Evolutionary conservation across 2,888 invertebrate genomes (phyloP).

Genomic region (Andricus quercusramuli): DNA sequence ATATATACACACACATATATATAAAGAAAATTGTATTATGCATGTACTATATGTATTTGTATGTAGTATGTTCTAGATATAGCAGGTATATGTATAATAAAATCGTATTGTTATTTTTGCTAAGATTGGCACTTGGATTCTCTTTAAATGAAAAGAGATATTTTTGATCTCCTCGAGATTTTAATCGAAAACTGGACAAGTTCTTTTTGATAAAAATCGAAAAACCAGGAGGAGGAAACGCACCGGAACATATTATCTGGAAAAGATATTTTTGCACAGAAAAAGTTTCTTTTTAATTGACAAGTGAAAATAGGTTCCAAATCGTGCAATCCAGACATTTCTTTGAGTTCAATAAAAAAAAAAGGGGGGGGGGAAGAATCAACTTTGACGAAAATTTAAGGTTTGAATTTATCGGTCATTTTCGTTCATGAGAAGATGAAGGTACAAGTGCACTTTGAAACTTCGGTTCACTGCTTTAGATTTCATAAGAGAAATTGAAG

Average conservation of each 20-base stretch:
- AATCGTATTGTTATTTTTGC: slow-evolving; percentile 63
- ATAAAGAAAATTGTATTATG: not conserved
- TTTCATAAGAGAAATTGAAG: not conserved
- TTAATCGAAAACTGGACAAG: not conserved
- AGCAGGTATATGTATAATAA: slow-evolving; percentile 53
- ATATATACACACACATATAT: too few relatives aligned
- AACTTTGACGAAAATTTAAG: not conserved
- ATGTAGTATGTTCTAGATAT: slow-evolving; percentile 11
- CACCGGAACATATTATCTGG: slow-evolving; percentile 11
- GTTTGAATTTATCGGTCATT: not conserved
- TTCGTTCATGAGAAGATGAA: not conserved
- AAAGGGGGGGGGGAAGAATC: not conserved
- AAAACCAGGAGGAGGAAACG: not conserved
- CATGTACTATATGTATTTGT: slow-evolving; percentile 1
- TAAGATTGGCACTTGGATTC: slow-evolving; percentile 72
- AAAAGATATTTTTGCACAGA: slow-evolving; percentile 14
- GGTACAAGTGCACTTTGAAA: slow-evolving; percentile 22
- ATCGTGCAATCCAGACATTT: not conserved
- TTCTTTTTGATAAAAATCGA: not conserved
- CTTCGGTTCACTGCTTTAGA: not conserved
- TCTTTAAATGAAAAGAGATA: slow-evolving; percentile 40
- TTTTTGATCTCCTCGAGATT: slow-evolving; percentile 10
- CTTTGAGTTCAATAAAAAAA: not conserved
- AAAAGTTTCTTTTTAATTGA: not conserved
- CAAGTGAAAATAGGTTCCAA: not conserved